Evolutionary conservation across 2,888 invertebrate species (phyloP).

Genomic region (Dicyrtoma fusca): DNA sequence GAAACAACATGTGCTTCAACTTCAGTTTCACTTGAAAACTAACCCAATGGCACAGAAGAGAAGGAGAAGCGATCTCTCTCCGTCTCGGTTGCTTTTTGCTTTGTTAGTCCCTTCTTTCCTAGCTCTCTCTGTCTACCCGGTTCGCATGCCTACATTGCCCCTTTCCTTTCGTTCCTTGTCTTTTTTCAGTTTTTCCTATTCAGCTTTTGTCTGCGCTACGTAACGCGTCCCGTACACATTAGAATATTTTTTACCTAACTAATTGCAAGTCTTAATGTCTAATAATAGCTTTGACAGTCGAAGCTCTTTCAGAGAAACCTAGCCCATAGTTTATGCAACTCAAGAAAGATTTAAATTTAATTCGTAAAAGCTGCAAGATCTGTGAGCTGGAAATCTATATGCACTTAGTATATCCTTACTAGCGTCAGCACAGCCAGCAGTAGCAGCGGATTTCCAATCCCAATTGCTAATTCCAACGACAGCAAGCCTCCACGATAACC

Average conservation of each 20-base stretch:
- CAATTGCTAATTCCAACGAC: too few relatives aligned
- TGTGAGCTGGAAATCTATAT: too few relatives aligned
- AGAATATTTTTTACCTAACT: constrained; percentile 26
- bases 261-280: constrained; percentile 33
- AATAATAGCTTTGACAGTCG: constrained; percentile 26
- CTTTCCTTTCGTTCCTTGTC: neutral
- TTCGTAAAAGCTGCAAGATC: too few relatives aligned
- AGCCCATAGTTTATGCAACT: constrained; percentile 10
- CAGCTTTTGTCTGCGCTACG: constrained; percentile 10
- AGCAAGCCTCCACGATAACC: too few relatives aligned
- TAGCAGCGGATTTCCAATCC: too few relatives aligned
- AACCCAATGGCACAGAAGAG: neutral
- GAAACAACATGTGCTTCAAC: constrained; percentile 23
- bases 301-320: neutral
- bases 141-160: neutral
- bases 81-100: neutral
- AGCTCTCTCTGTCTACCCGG: constrained; percentile 1
- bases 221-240: constrained; percentile 21
- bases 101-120: neutral
- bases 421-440: too few relatives aligned
- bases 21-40: constrained; percentile 19
- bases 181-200: neutral
- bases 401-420: too few relatives aligned
- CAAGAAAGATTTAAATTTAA: neutral
- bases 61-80: neutral